Evolutionary conservation across 1,140 invertebrate genomes (phyloP).

Genomic region (Cardiocondyla obscurior): DNA sequence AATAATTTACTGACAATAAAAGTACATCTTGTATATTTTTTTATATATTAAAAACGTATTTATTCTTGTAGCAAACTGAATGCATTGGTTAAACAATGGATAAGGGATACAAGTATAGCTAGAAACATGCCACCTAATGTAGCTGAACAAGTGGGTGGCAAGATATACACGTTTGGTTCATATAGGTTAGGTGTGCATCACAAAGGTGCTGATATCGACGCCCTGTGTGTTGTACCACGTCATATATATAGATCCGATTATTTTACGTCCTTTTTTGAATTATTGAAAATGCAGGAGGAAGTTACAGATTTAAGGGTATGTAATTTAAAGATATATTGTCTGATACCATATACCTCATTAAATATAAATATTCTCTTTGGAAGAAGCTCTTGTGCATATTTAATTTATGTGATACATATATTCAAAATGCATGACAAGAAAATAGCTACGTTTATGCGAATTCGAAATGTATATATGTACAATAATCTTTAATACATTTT

Average conservation of each 20-base stretch:
- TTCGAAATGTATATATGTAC: neutral
- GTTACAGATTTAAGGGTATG: constrained; percentile 92
- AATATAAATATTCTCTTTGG: constrained; percentile 17
- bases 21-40: too few species aligned
- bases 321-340: constrained; percentile 36
- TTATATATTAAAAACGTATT: too few species aligned
- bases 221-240: constrained; percentile 97
- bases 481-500: neutral
- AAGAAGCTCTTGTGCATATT: neutral
- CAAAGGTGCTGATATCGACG: constrained; percentile 99
- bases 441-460: neutral
- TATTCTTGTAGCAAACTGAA: constrained; percentile 90
- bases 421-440: neutral
- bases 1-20: neutral
- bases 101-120: constrained; percentile 92
- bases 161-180: constrained; percentile 99
- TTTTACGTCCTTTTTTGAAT: constrained; percentile 96
- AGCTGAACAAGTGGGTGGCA: constrained; percentile 96
- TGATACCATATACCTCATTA: neutral
- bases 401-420: neutral
- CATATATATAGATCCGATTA: constrained; percentile 98
- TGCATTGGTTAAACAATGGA: constrained; percentile 95
- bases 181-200: constrained; percentile 96
- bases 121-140: constrained; percentile 95
- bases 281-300: constrained; percentile 94